phyloP scores from a whole-genome alignment of 2,797 vertebrate genomes.

The Helicolenus hilgendorfi region DNA sequence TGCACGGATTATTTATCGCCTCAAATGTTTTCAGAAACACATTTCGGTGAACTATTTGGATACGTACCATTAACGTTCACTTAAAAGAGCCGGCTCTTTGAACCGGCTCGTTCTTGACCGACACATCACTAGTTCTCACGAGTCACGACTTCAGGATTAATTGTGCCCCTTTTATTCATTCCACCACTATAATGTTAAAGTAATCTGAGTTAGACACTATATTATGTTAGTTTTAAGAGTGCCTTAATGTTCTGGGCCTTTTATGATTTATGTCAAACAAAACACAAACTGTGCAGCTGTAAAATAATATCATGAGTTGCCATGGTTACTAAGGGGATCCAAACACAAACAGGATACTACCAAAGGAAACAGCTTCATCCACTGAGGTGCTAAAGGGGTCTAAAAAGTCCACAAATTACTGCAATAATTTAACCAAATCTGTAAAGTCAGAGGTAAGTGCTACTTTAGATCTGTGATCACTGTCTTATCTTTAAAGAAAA shows the following conservation, averaged over 20 bases:
- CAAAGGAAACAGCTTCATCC: not conserved
- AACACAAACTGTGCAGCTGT: rapidly evolving
- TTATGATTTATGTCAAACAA: not conserved
- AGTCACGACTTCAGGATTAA: too few relatives aligned
- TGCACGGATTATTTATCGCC: too few relatives aligned
- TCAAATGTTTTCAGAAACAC: too few relatives aligned
- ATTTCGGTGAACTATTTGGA: too few relatives aligned
- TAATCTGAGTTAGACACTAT: not conserved
- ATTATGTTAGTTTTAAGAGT: not conserved
- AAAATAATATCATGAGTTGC: conserved; percentile 40
- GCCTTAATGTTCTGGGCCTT: rapidly evolving
- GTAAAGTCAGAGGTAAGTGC: conserved; percentile 35
- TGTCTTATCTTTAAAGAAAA: not conserved
- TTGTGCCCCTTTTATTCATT: not conserved
- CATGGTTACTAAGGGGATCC: conserved; percentile 71
- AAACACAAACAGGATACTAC: conserved; percentile 55
- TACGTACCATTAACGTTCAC: too few relatives aligned
- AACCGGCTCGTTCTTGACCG: too few relatives aligned
- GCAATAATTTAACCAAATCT: not conserved
- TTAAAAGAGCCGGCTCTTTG: too few relatives aligned
- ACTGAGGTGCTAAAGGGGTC: too few relatives aligned
- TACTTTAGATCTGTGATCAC: not conserved
- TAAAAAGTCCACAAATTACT: not conserved
- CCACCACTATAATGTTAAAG: not conserved
- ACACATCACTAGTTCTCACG: not conserved